These are phyloP conservation scores for Nothocercus julius DNA, from an alignment of 2,113 vertebrate genomes.

Conservation along the genomic window DNA sequence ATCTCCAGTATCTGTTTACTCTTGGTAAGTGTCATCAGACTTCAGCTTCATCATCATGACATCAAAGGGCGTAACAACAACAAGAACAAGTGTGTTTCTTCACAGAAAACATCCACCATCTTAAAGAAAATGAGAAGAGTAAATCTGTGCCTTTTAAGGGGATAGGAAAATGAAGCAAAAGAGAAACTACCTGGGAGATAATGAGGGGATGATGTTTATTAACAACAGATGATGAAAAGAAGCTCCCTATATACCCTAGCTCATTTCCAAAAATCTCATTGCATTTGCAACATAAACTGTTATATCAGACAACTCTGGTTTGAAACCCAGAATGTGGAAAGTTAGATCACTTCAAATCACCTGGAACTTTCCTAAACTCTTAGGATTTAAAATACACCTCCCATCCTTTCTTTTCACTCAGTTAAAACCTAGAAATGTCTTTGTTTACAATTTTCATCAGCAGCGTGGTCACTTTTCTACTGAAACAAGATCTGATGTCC, in stretches of 20 bases:
- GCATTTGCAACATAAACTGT: not conserved
- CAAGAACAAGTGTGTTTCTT: rapidly evolving
- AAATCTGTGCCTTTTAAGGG: not conserved
- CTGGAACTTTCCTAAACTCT: not conserved
- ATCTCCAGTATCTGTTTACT: not conserved
- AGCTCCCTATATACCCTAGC: not conserved
- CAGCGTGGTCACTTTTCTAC: not conserved
- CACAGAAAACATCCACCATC: rapidly evolving
- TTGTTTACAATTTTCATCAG: not conserved
- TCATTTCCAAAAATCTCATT: not conserved
- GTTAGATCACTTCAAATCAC: too few species aligned
- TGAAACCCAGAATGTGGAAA: not conserved
- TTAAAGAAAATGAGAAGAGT: not conserved
- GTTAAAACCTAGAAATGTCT: not conserved
- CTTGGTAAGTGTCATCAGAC: not conserved
- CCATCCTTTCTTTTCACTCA: not conserved
- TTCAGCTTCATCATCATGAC: not conserved
- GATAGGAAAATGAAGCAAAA: not conserved
- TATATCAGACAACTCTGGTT: not conserved
- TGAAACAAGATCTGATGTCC: not conserved
- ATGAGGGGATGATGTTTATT: not conserved
- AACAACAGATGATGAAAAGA: not conserved
- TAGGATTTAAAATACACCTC: not conserved
- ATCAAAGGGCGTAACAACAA: rapidly evolving
- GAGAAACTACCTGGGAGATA: not conserved